phyloP scores from a whole-genome alignment of 2,797 vertebrate species.

The Trematomus bernacchii region DNA sequence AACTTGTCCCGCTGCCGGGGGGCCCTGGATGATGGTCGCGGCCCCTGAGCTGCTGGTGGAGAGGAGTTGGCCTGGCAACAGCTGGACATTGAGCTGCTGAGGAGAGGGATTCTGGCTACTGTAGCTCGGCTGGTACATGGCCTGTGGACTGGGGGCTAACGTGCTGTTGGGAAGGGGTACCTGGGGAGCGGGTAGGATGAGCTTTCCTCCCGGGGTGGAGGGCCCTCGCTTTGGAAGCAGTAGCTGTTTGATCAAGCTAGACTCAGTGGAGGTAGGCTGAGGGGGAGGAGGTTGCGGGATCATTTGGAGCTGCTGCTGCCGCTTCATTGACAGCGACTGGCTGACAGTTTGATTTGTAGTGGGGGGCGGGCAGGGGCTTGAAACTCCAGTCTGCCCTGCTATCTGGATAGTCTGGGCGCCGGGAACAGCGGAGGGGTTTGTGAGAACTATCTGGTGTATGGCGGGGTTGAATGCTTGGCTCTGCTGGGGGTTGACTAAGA shows the following conservation, averaged over 20 bases:
- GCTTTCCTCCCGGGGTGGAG: slow-evolving; percentile 96
- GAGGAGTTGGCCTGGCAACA: slow-evolving; percentile 95
- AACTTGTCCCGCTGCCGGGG: slow-evolving; percentile 92
- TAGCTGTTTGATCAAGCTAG: slow-evolving; percentile 99
- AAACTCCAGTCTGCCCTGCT: slow-evolving; percentile 89
- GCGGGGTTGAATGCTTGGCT: slow-evolving; percentile 92
- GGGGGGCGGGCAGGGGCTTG: slow-evolving; percentile 86
- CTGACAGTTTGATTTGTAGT: slow-evolving; percentile 92
- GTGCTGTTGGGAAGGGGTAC: slow-evolving; percentile 93
- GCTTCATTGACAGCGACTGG: slow-evolving; percentile 95
- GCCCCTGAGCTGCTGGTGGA: slow-evolving; percentile 88
- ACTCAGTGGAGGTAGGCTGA: slow-evolving; percentile 94
- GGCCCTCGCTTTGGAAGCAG: slow-evolving; percentile 98
- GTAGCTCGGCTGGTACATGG: slow-evolving; percentile 92
- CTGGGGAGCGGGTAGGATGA: slow-evolving; percentile 98
- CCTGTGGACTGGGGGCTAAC: slow-evolving; percentile 91
- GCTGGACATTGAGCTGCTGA: slow-evolving; percentile 96
- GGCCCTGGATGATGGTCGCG: slow-evolving; percentile 94
- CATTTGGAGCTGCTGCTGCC: slow-evolving; percentile 84
- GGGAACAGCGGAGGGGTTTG: slow-evolving; percentile 92
- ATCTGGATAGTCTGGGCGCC: slow-evolving; percentile 92
- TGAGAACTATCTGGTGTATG: slow-evolving; percentile 98
- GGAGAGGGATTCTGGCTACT: slow-evolving; percentile 90
- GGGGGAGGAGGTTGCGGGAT: slow-evolving; percentile 85
- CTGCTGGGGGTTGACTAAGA: slow-evolving; percentile 94